These are phyloP conservation scores for Caracal caracal DNA, from an alignment of 2,113 vertebrate genomes.

Conservation along the genomic window DNA sequence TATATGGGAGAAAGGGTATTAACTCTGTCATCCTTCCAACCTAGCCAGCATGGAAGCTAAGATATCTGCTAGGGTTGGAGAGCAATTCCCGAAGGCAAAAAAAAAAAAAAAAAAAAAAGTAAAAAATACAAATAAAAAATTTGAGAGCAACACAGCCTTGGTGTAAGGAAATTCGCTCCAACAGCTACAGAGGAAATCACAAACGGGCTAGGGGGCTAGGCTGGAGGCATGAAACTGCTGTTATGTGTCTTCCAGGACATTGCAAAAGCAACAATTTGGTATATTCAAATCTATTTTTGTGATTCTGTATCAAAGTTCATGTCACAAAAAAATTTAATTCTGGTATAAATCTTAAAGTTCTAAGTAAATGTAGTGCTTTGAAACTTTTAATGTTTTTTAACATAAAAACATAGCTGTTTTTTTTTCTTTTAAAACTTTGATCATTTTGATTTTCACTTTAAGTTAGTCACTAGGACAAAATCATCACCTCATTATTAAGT, in stretches of 20 bases:
- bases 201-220: no score
- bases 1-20: background rate
- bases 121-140: no score
- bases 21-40: background rate
- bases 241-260: rapidly evolving
- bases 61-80: background rate
- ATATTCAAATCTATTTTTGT: background rate
- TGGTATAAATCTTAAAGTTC: slow-evolving; percentile 18
- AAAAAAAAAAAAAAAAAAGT: background rate
- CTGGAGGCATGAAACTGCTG: background rate
- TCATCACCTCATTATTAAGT: slow-evolving; percentile 10
- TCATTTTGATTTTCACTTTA: slow-evolving; percentile 20
- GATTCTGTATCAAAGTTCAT: background rate
- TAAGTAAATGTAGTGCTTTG: slow-evolving; percentile 35
- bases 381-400: slow-evolving; percentile 49
- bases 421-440: slow-evolving; percentile 17
- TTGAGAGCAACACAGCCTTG: background rate
- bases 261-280: background rate
- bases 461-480: background rate
- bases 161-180: background rate
- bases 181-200: background rate
- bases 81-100: background rate
- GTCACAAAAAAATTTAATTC: slow-evolving; percentile 3
- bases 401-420: background rate
- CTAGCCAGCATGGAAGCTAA: background rate